Evolutionary conservation across 2,113 vertebrate genomes (phyloP).

Genomic region (Oreochromis niloticus): DNA sequence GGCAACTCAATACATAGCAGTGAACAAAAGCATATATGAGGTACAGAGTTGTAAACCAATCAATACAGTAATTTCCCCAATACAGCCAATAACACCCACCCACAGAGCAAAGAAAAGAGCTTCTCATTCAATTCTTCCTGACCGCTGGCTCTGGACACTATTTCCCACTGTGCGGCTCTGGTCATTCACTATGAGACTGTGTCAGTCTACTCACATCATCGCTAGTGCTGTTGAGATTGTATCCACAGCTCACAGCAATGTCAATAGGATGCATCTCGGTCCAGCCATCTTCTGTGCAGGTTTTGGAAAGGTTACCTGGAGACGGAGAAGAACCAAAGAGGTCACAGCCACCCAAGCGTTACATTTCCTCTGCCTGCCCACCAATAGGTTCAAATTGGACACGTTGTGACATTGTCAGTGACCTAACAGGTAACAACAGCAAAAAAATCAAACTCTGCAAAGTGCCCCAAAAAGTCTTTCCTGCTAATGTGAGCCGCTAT

Average conservation of each 20-base stretch:
- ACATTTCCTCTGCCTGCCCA: not conserved
- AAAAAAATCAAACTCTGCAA: not conserved
- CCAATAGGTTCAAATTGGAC: not conserved
- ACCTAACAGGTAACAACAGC: not conserved
- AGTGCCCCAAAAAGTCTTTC: not conserved
- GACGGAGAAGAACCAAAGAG: not conserved
- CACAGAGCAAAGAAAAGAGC: not conserved
- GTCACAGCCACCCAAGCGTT: not conserved
- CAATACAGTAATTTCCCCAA: not conserved
- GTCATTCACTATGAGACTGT: not conserved
- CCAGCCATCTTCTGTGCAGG: slow-evolving; percentile 86
- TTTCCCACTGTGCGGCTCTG: not conserved
- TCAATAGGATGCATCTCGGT: slow-evolving; percentile 76
- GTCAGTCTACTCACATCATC: slow-evolving; percentile 75
- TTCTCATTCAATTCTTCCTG: not conserved
- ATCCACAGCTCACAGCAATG: slow-evolving; percentile 79
- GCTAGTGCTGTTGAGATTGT: slow-evolving; percentile 69
- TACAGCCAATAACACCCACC: not conserved
- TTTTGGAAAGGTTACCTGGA: slow-evolving; percentile 87
- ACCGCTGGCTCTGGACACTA: not conserved
- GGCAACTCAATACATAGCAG: not conserved
- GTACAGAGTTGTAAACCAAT: not conserved
- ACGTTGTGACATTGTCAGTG: not conserved
- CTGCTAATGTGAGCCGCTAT: not conserved
- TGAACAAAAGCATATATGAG: not conserved